Conservation (phyloP, 1,140 invertebrate genomes). For the Drusus annulatus region DNA sequence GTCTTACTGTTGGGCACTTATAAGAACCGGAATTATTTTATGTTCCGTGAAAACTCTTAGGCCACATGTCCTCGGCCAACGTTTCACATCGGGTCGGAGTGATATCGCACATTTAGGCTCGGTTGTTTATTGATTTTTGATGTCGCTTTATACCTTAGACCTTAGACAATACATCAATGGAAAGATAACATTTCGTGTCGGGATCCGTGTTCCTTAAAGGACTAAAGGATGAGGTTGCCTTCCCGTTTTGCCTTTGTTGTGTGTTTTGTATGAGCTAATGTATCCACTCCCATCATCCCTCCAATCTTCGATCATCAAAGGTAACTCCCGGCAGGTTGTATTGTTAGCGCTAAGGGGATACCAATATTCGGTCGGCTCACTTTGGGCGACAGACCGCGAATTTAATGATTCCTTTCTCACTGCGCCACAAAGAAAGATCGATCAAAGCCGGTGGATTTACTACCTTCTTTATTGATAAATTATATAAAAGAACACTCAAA, state of each 20-base stretch:
- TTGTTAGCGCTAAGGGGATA: background rate
- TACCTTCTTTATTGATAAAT: too few relatives aligned
- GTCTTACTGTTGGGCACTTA: too few relatives aligned
- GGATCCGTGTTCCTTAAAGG: background rate
- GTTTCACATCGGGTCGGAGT: background rate
- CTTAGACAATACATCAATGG: constrained; percentile 12
- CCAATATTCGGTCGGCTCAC: background rate
- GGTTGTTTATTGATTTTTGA: constrained; percentile 15
- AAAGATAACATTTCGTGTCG: background rate
- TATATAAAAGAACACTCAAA: too few relatives aligned
- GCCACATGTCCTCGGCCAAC: too few relatives aligned
- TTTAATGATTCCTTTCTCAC: background rate
- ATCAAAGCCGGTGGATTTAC: too few relatives aligned
- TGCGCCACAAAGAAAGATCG: background rate
- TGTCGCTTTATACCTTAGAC: background rate
- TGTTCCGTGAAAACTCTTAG: too few relatives aligned
- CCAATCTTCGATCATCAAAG: constrained; percentile 9
- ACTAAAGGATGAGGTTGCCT: background rate
- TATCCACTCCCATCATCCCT: background rate
- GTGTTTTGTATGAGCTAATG: constrained; percentile 39
- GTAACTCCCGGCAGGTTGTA: background rate
- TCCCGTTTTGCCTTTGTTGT: constrained; percentile 43
- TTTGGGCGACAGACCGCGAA: background rate
- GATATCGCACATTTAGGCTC: background rate
- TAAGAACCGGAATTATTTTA: too few relatives aligned